Conservation (phyloP, 2,888 invertebrate genomes). For the Halocaridina rubra region DNA sequence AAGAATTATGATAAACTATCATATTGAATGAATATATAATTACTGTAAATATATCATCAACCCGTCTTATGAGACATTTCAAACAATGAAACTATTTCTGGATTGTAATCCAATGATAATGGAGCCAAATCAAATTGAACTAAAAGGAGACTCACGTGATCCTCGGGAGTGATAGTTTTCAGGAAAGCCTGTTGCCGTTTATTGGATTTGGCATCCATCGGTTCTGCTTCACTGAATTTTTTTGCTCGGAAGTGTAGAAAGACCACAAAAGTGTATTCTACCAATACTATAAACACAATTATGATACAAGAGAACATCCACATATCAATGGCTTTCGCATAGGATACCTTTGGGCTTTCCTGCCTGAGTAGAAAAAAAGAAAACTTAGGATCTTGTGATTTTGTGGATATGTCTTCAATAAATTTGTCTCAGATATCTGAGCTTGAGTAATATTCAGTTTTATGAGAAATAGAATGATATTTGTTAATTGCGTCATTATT, state of each 20-base stretch:
- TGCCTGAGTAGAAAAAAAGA: constrained; percentile 6
- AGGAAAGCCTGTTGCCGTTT: not conserved
- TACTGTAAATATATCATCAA: too few relatives aligned
- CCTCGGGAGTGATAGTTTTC: too few relatives aligned
- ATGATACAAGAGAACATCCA: constrained; percentile 66
- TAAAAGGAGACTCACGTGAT: too few relatives aligned
- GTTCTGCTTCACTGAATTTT: not conserved
- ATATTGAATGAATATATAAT: too few relatives aligned
- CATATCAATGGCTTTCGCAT: constrained; percentile 66
- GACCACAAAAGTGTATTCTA: constrained; percentile 65
- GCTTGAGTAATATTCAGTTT: not conserved
- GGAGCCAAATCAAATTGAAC: too few relatives aligned
- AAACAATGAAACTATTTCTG: too few relatives aligned
- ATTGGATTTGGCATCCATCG: not conserved
- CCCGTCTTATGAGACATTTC: too few relatives aligned
- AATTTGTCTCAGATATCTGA: not conserved
- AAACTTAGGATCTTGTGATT: not conserved
- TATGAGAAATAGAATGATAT: not conserved
- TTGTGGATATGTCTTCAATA: not conserved
- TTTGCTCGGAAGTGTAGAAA: not conserved
- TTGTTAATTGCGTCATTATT: too few relatives aligned
- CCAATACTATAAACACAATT: constrained; percentile 65
- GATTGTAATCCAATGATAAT: too few relatives aligned
- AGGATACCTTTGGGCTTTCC: constrained; percentile 65
- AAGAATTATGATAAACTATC: too few relatives aligned